These are phyloP conservation scores for Rhagophthalmus giganteus DNA, from an alignment of 2,888 invertebrate genomes.

Conservation along the genomic window DNA sequence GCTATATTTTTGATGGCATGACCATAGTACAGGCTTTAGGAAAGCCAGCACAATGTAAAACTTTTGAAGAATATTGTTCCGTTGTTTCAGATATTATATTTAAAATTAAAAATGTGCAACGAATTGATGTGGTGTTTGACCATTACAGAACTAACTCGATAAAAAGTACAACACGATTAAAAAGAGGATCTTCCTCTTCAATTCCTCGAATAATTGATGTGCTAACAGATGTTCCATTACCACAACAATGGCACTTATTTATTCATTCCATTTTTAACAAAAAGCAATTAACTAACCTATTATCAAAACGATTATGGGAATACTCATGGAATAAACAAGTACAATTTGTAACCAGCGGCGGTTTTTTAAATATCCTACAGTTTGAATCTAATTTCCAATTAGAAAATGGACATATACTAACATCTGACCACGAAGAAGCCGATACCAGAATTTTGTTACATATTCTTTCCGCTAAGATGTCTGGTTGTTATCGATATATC, in stretches of 20 bases:
- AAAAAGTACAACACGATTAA: constrained; percentile 10
- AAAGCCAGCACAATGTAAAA: background rate
- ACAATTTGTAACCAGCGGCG: constrained; percentile 9
- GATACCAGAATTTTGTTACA: constrained; percentile 31
- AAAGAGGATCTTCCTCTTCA: background rate
- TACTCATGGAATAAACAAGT: background rate
- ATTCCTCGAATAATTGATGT: constrained; percentile 9
- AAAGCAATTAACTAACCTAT: constrained; percentile 22
- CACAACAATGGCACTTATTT: constrained; percentile 30
- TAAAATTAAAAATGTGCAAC: background rate
- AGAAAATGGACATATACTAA: constrained; percentile 11
- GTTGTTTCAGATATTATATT: background rate
- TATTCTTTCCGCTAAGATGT: constrained; percentile 15
- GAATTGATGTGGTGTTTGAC: background rate
- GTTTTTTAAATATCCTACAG: constrained; percentile 15
- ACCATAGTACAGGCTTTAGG: background rate
- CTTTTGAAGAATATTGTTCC: background rate
- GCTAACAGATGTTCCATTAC: too few species aligned
- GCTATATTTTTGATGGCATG: background rate
- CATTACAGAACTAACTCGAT: constrained; percentile 7
- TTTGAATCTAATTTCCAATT: constrained; percentile 19
- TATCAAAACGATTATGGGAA: background rate
- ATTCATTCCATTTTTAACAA: constrained; percentile 28
- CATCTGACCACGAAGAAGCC: constrained; percentile 27
- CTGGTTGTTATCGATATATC: background rate